Base-by-base conservation (phyloP, 2,113 vertebrate genomes). In the Aspidoscelis tigris region DNA sequence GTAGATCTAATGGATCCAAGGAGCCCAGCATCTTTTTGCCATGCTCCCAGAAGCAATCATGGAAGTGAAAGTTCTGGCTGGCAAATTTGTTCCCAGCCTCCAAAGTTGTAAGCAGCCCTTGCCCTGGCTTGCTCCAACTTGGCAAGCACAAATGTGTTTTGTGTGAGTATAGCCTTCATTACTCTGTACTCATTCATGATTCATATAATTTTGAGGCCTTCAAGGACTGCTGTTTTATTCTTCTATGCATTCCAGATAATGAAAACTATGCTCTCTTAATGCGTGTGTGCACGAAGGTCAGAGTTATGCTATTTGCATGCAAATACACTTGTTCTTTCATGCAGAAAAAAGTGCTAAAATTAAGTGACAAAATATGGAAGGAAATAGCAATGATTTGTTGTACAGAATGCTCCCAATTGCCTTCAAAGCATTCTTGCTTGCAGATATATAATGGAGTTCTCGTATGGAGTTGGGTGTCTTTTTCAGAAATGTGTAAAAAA, bases 241-340 rank as follows among this genome's bases (percentile, higher is more conserved):
- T 39, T 11, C 80, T 84, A 14, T 82, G 41, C 61, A 50, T 39
- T n/a, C 78, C 68, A 81, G 61, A 76, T 78, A 87, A 90, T 81
- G 72, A 87, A 82, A 61, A 90, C 84, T 43, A 74, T 69, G 84
- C 76, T 76, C 64, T 44, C 76, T 86, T 88, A 72, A 80, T 76
- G 64, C 21, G 64, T 84, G 76, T 86, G 90, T 5, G 7, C 1
- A 8, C 69, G 64, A 86, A 89, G 81, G 72, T 24, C 66, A 86
- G 68, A 86, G 89, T 44, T 58, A 72, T 71, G 43, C 87, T 44
- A 88, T 92, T 92, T 92, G 70, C 90, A 90, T 89, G 76, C 66
- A 89, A 90, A 92, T 88, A 81, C 7, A n/a, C 69, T 71, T 87
- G 81, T 84, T 89, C 78, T 81, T 73, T 71, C 65, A 73, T 84